Percentiles rank a stretch among this genome's conserved stretches.
These are phyloP conservation scores for Sarcophaga variegata DNA, from an alignment of 2,888 invertebrate species.

Conservation along the genomic window DNA sequence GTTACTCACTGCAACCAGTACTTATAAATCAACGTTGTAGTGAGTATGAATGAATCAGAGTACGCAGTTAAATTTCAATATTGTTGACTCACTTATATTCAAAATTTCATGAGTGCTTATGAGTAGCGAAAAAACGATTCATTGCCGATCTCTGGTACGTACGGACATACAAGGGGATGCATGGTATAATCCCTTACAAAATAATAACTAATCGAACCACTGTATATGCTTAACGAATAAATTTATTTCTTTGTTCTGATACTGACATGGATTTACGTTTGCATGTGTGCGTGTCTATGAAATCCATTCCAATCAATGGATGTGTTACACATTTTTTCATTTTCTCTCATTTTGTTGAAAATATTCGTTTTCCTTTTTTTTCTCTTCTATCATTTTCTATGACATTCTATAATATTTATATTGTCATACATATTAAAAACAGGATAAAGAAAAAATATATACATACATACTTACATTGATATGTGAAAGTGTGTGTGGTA, in stretches of 20 bases:
- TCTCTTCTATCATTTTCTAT: background rate
- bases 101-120: too few species aligned
- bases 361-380: background rate
- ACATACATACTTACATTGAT: background rate
- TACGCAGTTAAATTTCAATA: too few species aligned
- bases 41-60: too few species aligned
- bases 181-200: background rate
- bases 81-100: too few species aligned
- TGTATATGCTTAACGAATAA: slow-evolving; percentile 22
- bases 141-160: too few species aligned
- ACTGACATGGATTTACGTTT: slow-evolving; percentile 11
- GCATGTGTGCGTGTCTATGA: background rate
- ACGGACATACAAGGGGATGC: too few species aligned
- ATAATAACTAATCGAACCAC: background rate
- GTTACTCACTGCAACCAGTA: too few species aligned
- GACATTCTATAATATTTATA: slow-evolving; percentile 38
- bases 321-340: background rate
- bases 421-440: slow-evolving; percentile 42
- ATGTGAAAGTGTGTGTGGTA: too few species aligned
- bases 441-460: slow-evolving; percentile 32
- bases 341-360: slow-evolving; percentile 5
- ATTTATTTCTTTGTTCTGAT: slow-evolving; percentile 26
- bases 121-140: too few species aligned
- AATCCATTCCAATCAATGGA: slow-evolving; percentile 3
- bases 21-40: too few species aligned